These are phyloP conservation scores for Pseudorhombus dupliciocellatus DNA, from an alignment of 2,113 vertebrate species.

Conservation along the genomic window DNA sequence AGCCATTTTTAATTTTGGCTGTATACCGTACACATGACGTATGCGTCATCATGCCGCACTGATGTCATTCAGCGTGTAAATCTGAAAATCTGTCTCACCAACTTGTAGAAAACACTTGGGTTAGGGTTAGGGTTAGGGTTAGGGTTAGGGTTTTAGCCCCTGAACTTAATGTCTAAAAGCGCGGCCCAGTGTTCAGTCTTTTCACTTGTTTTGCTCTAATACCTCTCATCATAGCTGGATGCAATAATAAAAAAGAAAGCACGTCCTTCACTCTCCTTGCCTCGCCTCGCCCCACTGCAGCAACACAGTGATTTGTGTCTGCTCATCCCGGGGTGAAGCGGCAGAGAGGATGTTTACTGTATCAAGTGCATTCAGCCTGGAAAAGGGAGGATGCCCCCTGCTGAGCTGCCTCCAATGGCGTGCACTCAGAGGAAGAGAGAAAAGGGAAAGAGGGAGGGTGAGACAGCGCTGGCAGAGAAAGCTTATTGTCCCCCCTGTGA, in stretches of 20 bases:
- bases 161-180: conserved; percentile 12
- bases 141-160: too few relatives aligned
- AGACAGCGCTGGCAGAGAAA: conserved; percentile 35
- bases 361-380: conserved; percentile 56
- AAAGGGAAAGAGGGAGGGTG: conserved; percentile 6
- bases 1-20: too few relatives aligned
- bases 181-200: background rate
- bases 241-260: background rate
- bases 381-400: conserved; percentile 48
- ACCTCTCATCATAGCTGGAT: conserved; percentile 7
- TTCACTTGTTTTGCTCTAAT: background rate
- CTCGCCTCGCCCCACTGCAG: conserved; percentile 23
- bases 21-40: too few relatives aligned
- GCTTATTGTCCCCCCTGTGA: conserved; percentile 24
- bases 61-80: background rate
- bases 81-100: background rate
- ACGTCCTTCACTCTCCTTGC: conserved; percentile 43
- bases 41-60: background rate
- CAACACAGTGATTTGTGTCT: conserved; percentile 52
- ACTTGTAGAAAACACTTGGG: background rate
- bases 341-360: conserved; percentile 60
- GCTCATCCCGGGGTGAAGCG: conserved; percentile 47
- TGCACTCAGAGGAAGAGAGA: conserved; percentile 46
- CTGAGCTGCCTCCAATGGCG: conserved; percentile 58
- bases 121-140: too few relatives aligned